phyloP scores from a whole-genome alignment of 2,113 vertebrate species.

The Heterocephalus glaber region DNA sequence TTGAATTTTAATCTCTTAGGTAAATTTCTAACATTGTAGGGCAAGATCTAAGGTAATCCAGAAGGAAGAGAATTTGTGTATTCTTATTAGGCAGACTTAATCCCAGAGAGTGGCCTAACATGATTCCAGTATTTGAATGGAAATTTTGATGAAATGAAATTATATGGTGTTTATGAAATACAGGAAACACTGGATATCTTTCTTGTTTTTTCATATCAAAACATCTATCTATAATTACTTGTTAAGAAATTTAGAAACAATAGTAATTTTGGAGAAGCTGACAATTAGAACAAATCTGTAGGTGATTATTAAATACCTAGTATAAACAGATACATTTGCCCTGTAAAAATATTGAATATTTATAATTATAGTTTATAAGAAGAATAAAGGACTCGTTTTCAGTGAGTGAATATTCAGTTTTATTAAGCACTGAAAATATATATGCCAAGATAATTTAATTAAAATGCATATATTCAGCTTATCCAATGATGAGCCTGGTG shows the following conservation, averaged over 20 bases:
- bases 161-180: slow-evolving; percentile 47
- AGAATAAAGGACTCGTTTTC: slow-evolving; percentile 52
- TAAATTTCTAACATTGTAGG: background rate
- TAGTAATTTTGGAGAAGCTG: slow-evolving; percentile 62
- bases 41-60: background rate
- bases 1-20: background rate
- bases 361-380: slow-evolving; percentile 68
- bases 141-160: slow-evolving; percentile 51
- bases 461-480: slow-evolving; percentile 18
- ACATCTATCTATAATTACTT: slow-evolving; percentile 66
- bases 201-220: slow-evolving; percentile 52
- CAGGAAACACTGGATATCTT: background rate
- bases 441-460: slow-evolving; percentile 33
- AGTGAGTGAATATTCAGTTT: slow-evolving; percentile 5
- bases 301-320: slow-evolving; percentile 67
- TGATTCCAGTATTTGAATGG: background rate
- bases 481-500: background rate
- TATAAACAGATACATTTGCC: slow-evolving; percentile 51
- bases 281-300: slow-evolving; percentile 66
- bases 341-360: slow-evolving; percentile 64
- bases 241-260: slow-evolving; percentile 70
- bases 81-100: background rate
- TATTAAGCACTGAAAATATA: slow-evolving; percentile 39
- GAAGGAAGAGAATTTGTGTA: background rate
- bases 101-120: background rate